Conservation (phyloP, 1,140 invertebrate genomes). For the Psix sp. region DNA sequence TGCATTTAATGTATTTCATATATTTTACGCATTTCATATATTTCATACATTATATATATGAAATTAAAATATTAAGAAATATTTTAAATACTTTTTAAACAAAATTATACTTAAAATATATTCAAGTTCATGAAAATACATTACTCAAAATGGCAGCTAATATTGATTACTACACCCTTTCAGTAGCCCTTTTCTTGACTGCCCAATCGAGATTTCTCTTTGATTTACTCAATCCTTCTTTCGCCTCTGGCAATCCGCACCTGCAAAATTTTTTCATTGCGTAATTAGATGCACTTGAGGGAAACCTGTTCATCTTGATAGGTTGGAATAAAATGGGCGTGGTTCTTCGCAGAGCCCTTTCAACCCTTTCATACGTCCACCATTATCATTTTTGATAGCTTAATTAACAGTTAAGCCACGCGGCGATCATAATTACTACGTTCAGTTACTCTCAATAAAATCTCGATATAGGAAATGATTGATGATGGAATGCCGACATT, state of each 20-base stretch:
- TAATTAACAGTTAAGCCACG: constrained; percentile 21
- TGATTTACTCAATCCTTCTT: constrained; percentile 70
- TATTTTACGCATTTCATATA: no score
- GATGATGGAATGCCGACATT: constrained; percentile 11
- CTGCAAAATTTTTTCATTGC: constrained; percentile 64
- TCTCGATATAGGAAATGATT: constrained; percentile 24
- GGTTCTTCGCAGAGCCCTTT: constrained; percentile 34
- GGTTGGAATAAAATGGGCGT: constrained; percentile 63
- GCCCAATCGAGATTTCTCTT: constrained; percentile 57
- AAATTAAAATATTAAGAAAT: no score
- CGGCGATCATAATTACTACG: constrained; percentile 12
- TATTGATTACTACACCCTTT: no score
- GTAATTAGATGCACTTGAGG: constrained; percentile 67
- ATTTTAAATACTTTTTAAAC: no score
- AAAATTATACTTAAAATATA: no score
- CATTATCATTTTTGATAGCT: constrained; percentile 31
- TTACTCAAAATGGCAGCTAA: no score
- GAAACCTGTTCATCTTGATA: constrained; percentile 62
- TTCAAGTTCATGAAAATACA: no score
- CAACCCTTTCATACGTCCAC: constrained; percentile 52
- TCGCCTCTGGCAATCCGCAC: constrained; percentile 51
- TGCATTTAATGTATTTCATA: no score
- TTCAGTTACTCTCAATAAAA: constrained; percentile 41
- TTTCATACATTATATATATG: no score
- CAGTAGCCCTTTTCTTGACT: no score